Evolutionary conservation across 30 jellyfish, hydroid and myxozoan genomes (phyloP), one percentile per base, ranked within the genome.

Genomic region (Pelagia noctiluca): DNA sequence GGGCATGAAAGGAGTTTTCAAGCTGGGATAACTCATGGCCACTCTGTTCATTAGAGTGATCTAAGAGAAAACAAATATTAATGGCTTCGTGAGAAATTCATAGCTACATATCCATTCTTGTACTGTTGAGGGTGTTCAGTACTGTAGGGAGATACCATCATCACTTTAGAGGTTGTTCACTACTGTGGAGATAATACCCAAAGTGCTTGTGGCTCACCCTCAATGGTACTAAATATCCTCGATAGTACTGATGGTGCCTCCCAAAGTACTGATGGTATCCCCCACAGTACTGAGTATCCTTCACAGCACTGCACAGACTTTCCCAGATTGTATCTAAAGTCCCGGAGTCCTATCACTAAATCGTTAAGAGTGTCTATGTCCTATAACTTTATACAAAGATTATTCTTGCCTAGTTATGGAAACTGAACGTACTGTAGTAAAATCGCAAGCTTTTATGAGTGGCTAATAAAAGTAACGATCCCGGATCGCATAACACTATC

Each of bases 1-100:
- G 57, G 3, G 79, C 79, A 22, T 36, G 28, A 29, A 66, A 26
- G 2, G 79, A 66, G 57, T 61, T 66, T 66, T 33, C 79, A 25
- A 66, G 22, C 4, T 66, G 31, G 28, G 49, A 36, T 61, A 66
- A 26, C 79, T 66, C 79, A 29, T 33, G 57, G 26, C 34, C 8
- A 8, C 11, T 3, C 29, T 11, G 42, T 22, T 7, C 46, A 16
- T 63, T 46, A 13, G 21, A 29, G 21, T 29, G 3, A 53, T 29
- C 21, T 53, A 2, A 2, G 18, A 13, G 1, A 33, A 53, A 29
- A 53, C 19, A 47, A 47, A 47, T 47, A 10, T 11, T 19, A 3
- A 13, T 53, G 25, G 25, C 21, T 29, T 29, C 69, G 1, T 53
- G 21, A n/a, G n/a, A n/a, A n/a, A n/a, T n/a, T n/a, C n/a, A 5